phyloP scores from a whole-genome alignment of 1,140 invertebrate species.

The Macrosteles quadrilineatus region DNA sequence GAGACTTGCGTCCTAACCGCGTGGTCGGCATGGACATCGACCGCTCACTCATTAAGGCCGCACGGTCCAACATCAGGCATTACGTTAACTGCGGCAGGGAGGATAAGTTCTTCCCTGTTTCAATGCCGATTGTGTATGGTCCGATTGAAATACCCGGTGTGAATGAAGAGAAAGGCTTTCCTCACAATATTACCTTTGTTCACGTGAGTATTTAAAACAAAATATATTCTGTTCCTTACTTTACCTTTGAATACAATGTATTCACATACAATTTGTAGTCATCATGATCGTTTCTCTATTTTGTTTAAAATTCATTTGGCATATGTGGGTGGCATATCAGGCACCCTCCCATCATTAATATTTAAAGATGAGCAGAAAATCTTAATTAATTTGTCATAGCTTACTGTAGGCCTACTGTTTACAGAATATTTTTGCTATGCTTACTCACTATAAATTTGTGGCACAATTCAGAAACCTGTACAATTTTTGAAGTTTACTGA shows the following conservation, averaged over 20 bases:
- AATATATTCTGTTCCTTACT: slow-evolving; percentile 17
- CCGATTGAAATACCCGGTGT: slow-evolving; percentile 68
- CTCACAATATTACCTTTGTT: slow-evolving; percentile 83
- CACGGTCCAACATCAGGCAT: slow-evolving; percentile 78
- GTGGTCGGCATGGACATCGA: slow-evolving; percentile 97
- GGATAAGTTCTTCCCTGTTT: slow-evolving; percentile 68
- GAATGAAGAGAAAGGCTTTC: slow-evolving; percentile 61
- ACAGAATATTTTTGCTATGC: no score
- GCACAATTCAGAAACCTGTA: no score
- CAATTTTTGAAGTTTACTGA: no score
- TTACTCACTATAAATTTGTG: no score
- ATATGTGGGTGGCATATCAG: no score
- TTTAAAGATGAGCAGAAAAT: no score
- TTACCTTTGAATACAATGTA: no score
- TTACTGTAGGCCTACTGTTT: no score
- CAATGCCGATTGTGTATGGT: slow-evolving; percentile 82
- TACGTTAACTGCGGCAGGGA: slow-evolving; percentile 60
- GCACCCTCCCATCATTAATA: no score
- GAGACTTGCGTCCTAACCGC: slow-evolving; percentile 78
- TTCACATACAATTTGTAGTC: neutral
- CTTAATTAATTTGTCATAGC: no score
- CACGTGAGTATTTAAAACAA: no score
- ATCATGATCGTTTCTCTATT: slow-evolving; percentile 2
- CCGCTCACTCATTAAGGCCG: slow-evolving; percentile 57
- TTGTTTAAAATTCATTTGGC: no score